Evolutionary conservation across 2,888 invertebrate genomes (phyloP).

Genomic region (Megaustenia siamemsis): DNA sequence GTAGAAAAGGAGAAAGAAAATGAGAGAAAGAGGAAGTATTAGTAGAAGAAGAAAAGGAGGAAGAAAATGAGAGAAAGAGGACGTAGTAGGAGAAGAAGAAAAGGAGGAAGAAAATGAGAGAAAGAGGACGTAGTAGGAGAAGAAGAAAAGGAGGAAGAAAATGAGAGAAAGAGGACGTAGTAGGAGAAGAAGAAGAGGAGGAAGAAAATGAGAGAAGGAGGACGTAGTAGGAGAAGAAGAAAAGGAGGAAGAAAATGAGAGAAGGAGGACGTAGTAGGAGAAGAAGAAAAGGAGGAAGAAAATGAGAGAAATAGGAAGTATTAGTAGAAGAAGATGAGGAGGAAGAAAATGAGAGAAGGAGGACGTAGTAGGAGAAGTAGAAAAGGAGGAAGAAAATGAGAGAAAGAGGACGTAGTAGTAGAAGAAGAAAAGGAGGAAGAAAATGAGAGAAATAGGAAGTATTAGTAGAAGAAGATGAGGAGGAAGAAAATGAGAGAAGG

Average conservation of each 20-base stretch:
- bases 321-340: not conserved
- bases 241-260: constrained; percentile 15
- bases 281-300: not conserved
- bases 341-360: not conserved
- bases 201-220: constrained; percentile 4
- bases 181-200: too few relatives aligned
- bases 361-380: not conserved
- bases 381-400: not conserved
- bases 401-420: not conserved
- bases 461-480: too few relatives aligned
- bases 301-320: not conserved
- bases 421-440: too few relatives aligned
- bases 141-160: constrained; percentile 39
- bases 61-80: not conserved
- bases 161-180: not conserved
- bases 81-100: not conserved
- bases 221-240: constrained; percentile 29
- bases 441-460: too few relatives aligned
- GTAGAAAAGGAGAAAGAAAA: constrained; percentile 5
- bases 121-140: constrained; percentile 36
- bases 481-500: too few relatives aligned
- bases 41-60: constrained; percentile 8
- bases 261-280: too few relatives aligned
- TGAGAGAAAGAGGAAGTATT: not conserved
- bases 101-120: not conserved